These are phyloP conservation scores for Mermis nigrescens DNA, from an alignment of 2,888 invertebrate species.

Conservation along the genomic window DNA sequence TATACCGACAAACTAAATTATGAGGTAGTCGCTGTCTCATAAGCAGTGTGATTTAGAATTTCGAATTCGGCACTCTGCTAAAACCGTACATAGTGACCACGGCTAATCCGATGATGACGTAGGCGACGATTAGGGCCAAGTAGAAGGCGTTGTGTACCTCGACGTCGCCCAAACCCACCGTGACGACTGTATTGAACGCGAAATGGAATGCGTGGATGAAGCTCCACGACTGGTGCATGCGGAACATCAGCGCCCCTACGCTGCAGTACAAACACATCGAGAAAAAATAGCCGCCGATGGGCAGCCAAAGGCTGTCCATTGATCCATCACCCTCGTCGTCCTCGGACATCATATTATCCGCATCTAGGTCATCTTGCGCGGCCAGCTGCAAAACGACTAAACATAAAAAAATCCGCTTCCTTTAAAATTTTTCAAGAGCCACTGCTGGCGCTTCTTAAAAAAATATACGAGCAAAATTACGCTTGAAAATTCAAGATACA, in stretches of 20 bases:
- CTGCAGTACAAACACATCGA: slow-evolving; percentile 31
- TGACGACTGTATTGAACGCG: slow-evolving; percentile 32
- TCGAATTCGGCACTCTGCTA: no score
- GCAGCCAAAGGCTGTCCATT: slow-evolving; percentile 3
- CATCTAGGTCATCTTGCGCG: not conserved
- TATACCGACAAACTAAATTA: no score
- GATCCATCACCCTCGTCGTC: not conserved
- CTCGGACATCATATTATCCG: not conserved
- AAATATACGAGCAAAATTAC: no score
- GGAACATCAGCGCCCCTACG: slow-evolving; percentile 31
- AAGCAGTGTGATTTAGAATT: no score
- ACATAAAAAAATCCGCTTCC: no score
- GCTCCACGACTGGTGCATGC: slow-evolving; percentile 30
- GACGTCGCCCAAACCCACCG: slow-evolving; percentile 31
- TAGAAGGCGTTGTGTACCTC: slow-evolving; percentile 30
- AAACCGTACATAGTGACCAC: slow-evolving; percentile 26
- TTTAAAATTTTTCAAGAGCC: no score
- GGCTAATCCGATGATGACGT: slow-evolving; percentile 29
- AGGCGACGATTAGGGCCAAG: slow-evolving; percentile 30
- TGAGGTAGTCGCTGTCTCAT: no score
- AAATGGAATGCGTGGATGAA: slow-evolving; percentile 33
- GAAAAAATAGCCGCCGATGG: slow-evolving; percentile 27
- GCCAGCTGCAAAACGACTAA: no score
- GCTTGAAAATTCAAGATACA: no score
- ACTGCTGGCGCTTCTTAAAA: no score